phyloP scores from a whole-genome alignment of 2,888 invertebrate genomes.

The Drosophila macrothrix region DNA sequence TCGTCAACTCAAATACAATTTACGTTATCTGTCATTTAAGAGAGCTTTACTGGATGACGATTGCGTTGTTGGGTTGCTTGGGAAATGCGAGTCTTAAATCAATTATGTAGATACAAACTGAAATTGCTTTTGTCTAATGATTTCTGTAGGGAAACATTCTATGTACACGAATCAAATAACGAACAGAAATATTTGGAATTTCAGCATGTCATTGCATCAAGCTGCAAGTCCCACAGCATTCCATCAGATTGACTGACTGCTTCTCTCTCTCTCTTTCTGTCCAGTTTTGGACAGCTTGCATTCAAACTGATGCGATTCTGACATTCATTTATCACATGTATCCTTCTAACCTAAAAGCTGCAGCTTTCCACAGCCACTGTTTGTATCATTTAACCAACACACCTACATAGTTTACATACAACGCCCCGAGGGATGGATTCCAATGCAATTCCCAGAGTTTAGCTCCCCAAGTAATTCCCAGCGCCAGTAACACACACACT shows the following conservation, averaged over 20 bases:
- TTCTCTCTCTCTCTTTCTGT: background rate
- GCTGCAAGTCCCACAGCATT: slow-evolving; percentile 22
- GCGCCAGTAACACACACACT: slow-evolving; percentile 16
- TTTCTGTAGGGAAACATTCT: slow-evolving; percentile 15
- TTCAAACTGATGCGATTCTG: slow-evolving; percentile 19
- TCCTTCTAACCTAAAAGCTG: slow-evolving; percentile 16
- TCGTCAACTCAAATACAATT: slow-evolving; percentile 14
- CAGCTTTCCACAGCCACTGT: slow-evolving; percentile 32
- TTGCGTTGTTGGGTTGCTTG: slow-evolving; percentile 7
- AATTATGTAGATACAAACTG: slow-evolving; percentile 41
- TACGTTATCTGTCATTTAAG: slow-evolving; percentile 26
- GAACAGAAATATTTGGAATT: slow-evolving; percentile 38
- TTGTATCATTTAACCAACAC: slow-evolving; percentile 43
- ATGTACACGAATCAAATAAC: slow-evolving; percentile 34
- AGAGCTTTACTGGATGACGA: slow-evolving; percentile 5
- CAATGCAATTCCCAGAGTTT: slow-evolving; percentile 23
- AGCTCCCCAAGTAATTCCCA: slow-evolving; percentile 34
- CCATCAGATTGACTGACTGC: slow-evolving; percentile 15
- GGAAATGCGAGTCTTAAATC: slow-evolving; percentile 30
- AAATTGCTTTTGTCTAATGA: slow-evolving; percentile 45
- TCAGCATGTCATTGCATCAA: slow-evolving; percentile 19
- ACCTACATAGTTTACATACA: background rate
- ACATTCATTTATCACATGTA: slow-evolving; percentile 8
- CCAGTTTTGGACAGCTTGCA: slow-evolving; percentile 2
- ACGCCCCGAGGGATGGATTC: background rate